phyloP scores from a whole-genome alignment of 2,113 vertebrate genomes.

The Muscicapa adusta region DNA sequence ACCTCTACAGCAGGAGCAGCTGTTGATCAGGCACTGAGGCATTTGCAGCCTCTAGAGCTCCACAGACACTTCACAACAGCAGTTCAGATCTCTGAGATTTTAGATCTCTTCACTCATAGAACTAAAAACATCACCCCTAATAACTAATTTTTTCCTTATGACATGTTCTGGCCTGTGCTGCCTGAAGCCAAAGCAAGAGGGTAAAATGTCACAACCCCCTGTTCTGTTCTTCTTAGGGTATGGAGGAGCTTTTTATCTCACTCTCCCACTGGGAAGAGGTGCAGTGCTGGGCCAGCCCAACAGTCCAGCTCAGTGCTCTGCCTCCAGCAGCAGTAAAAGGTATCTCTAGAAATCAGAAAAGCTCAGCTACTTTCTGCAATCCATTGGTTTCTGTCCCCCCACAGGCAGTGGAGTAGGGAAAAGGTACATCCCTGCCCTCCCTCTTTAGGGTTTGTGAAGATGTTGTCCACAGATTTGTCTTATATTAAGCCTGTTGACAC shows the following conservation, averaged over 20 bases:
- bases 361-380: neutral
- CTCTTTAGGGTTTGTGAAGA: neutral
- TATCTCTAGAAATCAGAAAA: neutral
- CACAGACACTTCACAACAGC: neutral
- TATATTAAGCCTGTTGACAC: neutral
- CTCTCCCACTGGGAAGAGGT: neutral
- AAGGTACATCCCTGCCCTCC: neutral
- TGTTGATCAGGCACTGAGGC: neutral
- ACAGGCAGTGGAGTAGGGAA: neutral
- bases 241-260: neutral
- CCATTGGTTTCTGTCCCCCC: neutral
- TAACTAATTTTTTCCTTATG: fast-evolving
- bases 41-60: neutral
- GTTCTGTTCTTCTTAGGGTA: neutral
- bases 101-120: neutral
- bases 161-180: neutral
- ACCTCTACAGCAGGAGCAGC: neutral
- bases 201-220: neutral
- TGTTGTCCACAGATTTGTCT: neutral
- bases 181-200: neutral
- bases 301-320: neutral
- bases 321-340: neutral
- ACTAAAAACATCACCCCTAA: neutral
- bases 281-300: neutral
- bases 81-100: neutral